These are phyloP conservation scores for Zosterops hypoxanthus DNA, from an alignment of 2,113 vertebrate genomes.

Conservation along the genomic window DNA sequence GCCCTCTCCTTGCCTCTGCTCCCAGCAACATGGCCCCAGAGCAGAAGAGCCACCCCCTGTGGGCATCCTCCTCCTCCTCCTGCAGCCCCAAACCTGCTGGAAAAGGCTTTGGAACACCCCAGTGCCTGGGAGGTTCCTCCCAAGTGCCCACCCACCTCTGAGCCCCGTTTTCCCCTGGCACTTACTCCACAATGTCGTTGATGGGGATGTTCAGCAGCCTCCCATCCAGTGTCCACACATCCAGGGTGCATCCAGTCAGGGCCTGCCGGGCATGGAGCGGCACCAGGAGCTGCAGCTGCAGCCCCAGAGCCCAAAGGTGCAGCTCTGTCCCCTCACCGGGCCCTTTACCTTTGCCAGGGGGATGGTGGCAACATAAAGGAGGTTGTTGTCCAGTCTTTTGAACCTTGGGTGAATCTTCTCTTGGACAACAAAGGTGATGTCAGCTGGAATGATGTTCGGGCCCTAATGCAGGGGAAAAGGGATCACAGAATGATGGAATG, in stretches of 20 bases:
- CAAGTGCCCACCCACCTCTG: fast-evolving
- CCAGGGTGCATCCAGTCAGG: slow-evolving; percentile 84
- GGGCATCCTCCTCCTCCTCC: background rate
- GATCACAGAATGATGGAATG: background rate
- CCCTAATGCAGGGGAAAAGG: slow-evolving; percentile 70
- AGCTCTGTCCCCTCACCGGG: background rate
- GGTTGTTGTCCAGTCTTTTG: slow-evolving; percentile 73
- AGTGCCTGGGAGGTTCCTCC: background rate
- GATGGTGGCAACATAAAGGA: slow-evolving; percentile 77
- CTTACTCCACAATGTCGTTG: slow-evolving; percentile 94
- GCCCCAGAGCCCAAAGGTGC: fast-evolving
- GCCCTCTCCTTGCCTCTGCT: background rate
- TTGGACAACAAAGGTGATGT: slow-evolving; percentile 89
- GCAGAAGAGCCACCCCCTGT: fast-evolving
- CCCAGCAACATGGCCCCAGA: background rate
- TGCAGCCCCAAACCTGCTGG: background rate
- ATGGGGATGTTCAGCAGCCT: slow-evolving; percentile 87
- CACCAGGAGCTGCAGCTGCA: background rate
- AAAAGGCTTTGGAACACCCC: background rate
- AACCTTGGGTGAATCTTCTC: slow-evolving; percentile 88
- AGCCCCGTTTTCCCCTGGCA: background rate
- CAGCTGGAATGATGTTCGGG: slow-evolving; percentile 88
- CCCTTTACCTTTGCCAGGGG: slow-evolving; percentile 83
- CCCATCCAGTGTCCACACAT: slow-evolving; percentile 88
- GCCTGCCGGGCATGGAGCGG: slow-evolving; percentile 70